phyloP scores from a whole-genome alignment of 2,113 vertebrate genomes.

The Vulpes ferrilata region DNA sequence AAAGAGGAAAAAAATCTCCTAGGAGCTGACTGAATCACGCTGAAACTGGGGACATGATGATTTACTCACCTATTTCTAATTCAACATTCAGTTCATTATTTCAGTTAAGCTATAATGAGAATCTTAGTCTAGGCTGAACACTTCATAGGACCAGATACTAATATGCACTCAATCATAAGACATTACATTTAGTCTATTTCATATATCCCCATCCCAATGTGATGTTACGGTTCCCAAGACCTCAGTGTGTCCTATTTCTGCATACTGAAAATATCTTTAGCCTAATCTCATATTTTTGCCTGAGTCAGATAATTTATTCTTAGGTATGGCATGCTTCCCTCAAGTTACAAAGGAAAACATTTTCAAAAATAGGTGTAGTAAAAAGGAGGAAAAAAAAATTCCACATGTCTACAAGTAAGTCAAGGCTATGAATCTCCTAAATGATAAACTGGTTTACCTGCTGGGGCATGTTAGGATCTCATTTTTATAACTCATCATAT shows the following conservation, averaged over 20 bases:
- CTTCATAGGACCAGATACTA: background rate
- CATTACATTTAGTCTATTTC: slow-evolving; percentile 9
- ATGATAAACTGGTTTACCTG: slow-evolving; percentile 56
- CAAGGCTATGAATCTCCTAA: slow-evolving; percentile 44
- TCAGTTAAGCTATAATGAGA: slow-evolving; percentile 26
- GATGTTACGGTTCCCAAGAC: slow-evolving; percentile 16
- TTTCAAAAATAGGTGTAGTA: slow-evolving; percentile 56
- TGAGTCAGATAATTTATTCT: slow-evolving; percentile 74
- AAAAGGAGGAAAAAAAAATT: background rate
- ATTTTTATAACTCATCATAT: slow-evolving; percentile 54
- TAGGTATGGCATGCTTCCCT: slow-evolving; percentile 65
- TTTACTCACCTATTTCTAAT: background rate
- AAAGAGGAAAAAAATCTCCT: background rate
- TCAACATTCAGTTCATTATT: slow-evolving; percentile 40
- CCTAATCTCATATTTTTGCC: slow-evolving; percentile 63
- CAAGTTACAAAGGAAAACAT: slow-evolving; percentile 67
- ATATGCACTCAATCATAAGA: background rate
- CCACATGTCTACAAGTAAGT: slow-evolving; percentile 19
- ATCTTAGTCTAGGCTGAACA: background rate
- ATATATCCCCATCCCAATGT: background rate
- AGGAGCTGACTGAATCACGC: background rate
- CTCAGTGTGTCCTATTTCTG: slow-evolving; percentile 53
- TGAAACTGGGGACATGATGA: background rate
- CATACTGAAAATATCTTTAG: slow-evolving; percentile 64
- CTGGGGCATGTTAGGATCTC: slow-evolving; percentile 6